Percentiles rank a stretch among this genome's conserved stretches.
phyloP scores from a whole-genome alignment of 64 coral and sea anemone species.

The Pachyseris speciosa region DNA sequence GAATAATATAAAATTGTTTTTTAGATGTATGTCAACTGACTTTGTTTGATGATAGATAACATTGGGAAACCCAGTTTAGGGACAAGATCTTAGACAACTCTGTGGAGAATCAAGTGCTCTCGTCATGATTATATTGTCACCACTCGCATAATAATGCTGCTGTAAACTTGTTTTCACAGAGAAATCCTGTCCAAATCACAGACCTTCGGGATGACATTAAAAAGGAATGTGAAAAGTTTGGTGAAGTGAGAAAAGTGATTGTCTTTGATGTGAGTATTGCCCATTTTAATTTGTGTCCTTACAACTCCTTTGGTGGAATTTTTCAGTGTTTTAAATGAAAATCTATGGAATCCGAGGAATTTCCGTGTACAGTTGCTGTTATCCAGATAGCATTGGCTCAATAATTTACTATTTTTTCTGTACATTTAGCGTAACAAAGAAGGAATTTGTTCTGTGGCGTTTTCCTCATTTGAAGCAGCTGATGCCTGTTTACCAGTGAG shows the following conservation, averaged over 20 bases:
- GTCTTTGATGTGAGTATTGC: conserved; percentile 97
- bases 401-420: not conserved
- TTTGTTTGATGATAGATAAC: no score
- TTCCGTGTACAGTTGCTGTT: no score
- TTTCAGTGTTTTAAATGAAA: no score
- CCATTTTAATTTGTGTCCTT: not conserved
- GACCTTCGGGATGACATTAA: conserved; percentile 85
- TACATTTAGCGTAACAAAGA: conserved; percentile 62
- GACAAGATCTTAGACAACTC: no score
- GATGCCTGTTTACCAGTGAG: conserved; percentile 65
- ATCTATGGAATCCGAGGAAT: no score
- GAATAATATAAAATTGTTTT: no score
- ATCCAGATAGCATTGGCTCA: no score
- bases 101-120: no score
- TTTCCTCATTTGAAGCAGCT: conserved; percentile 53
- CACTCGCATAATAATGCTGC: not conserved
- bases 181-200: conserved; percentile 76
- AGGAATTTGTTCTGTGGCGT: conserved; percentile 80
- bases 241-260: conserved; percentile 97
- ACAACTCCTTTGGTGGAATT: not conserved
- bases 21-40: no score
- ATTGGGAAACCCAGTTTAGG: no score
- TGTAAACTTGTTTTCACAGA: conserved; percentile 49
- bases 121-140: not conserved
- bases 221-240: conserved; percentile 97